Conservation (phyloP, 2,888 invertebrate species). For the Heterodera filipjevi region DNA sequence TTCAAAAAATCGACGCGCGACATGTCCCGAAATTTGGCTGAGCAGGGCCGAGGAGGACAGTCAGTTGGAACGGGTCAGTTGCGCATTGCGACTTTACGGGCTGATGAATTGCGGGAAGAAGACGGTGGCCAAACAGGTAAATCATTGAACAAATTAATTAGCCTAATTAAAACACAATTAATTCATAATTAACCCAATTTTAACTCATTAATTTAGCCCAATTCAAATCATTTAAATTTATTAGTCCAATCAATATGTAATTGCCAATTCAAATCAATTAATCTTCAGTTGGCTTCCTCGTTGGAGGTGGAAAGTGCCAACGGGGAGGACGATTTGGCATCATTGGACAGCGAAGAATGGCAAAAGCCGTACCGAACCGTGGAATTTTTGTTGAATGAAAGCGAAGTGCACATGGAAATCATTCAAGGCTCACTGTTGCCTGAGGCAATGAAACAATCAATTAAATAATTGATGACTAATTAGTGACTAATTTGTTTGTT, state of each 20-base stretch:
- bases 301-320: constrained; percentile 3
- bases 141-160: constrained; percentile 12
- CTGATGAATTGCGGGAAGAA: constrained; percentile 53
- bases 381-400: constrained; percentile 57
- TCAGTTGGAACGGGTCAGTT: constrained; percentile 16
- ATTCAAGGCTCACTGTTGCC: constrained; percentile 49
- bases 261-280: too few species aligned
- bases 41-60: constrained; percentile 45
- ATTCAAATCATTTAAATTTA: too few species aligned
- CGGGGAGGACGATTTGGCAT: background rate
- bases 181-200: too few species aligned
- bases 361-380: constrained; percentile 39
- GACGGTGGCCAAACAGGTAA: constrained; percentile 47
- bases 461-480: background rate
- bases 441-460: constrained; percentile 1
- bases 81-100: constrained; percentile 53
- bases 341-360: constrained; percentile 30
- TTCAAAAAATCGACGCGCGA: constrained; percentile 51
- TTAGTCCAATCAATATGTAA: too few species aligned
- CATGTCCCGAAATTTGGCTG: constrained; percentile 63
- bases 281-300: constrained; percentile 6
- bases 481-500: background rate
- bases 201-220: too few species aligned
- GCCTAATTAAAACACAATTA: background rate
- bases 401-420: constrained; percentile 58